A percentile compares a stretch with the other conserved stretches of the same genome.
Evolutionary conservation across 92 coral and sea anemone species (phyloP).

Genomic region (Pocillopora grandis): DNA sequence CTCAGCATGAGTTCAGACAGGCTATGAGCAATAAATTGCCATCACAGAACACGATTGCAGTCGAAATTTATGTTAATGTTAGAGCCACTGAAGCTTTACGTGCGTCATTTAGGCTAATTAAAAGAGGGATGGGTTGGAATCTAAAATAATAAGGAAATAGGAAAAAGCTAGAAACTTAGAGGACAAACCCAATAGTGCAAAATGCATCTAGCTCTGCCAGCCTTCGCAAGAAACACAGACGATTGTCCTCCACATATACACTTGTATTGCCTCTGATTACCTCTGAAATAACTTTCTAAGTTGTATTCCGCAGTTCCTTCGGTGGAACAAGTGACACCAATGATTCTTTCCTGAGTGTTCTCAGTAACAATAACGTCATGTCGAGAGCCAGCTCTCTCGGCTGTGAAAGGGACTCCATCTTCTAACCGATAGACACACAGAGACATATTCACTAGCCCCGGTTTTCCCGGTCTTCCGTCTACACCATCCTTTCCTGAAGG

Average conservation of each 20-base stretch:
- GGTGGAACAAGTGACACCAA: slow-evolving; percentile 65
- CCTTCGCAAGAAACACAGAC: neutral
- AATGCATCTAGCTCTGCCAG: slow-evolving; percentile 39
- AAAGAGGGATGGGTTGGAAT: slow-evolving; percentile 1
- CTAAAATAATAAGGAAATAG: neutral
- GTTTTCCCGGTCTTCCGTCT: slow-evolving; percentile 47
- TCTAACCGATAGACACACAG: slow-evolving; percentile 35
- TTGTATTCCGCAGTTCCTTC: slow-evolving; percentile 71
- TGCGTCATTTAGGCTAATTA: neutral
- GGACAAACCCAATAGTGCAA: slow-evolving; percentile 87
- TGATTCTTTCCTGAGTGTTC: slow-evolving; percentile 35
- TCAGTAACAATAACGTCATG: slow-evolving; percentile 45
- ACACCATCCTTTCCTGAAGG: slow-evolving; percentile 39
- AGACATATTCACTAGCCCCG: slow-evolving; percentile 58
- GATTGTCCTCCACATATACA: slow-evolving; percentile 70
- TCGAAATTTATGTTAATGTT: neutral
- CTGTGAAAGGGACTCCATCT: slow-evolving; percentile 35
- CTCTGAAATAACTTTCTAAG: slow-evolving; percentile 22
- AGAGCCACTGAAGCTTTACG: slow-evolving; percentile 2
- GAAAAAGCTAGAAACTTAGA: slow-evolving; percentile 19
- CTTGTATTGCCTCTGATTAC: slow-evolving; percentile 32
- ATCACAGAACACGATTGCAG: neutral
- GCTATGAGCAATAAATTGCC: neutral
- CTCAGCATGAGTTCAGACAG: neutral
- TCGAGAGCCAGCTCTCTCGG: neutral